Evolutionary conservation across 1,140 invertebrate species (phyloP).

Genomic region (Sitobion miscanthi): DNA sequence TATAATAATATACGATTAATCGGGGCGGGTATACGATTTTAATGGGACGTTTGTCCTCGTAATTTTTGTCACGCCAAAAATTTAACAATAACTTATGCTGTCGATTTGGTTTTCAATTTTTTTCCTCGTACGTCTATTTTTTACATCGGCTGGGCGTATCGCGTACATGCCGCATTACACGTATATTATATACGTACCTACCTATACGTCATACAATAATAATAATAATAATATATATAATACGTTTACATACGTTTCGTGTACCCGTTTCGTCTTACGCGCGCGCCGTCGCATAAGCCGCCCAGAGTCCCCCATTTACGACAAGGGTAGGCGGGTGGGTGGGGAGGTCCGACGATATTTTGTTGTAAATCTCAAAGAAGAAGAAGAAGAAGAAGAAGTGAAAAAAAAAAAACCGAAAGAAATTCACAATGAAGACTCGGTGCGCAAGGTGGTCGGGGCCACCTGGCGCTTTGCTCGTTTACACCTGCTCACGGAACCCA

Average conservation of each 20-base stretch:
- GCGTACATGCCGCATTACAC: neutral
- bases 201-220: neutral
- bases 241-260: neutral
- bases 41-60: conserved; percentile 22
- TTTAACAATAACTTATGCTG: neutral
- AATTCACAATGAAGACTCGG: conserved; percentile 20
- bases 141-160: neutral
- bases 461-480: conserved; percentile 45
- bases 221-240: neutral
- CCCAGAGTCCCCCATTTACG: neutral
- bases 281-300: neutral
- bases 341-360: neutral
- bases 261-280: neutral
- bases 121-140: neutral
- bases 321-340: neutral
- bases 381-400: neutral
- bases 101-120: neutral
- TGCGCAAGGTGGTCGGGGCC: conserved; percentile 46
- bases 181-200: neutral
- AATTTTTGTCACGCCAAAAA: conserved; percentile 23
- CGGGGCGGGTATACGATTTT: neutral
- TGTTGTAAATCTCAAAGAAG: neutral
- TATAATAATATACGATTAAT: conserved; percentile 6
- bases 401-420: neutral
- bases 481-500: conserved; percentile 15